These are phyloP conservation scores for Archaeoteleia sp. DNA, from an alignment of 2,888 invertebrate genomes.

Conservation along the genomic window DNA sequence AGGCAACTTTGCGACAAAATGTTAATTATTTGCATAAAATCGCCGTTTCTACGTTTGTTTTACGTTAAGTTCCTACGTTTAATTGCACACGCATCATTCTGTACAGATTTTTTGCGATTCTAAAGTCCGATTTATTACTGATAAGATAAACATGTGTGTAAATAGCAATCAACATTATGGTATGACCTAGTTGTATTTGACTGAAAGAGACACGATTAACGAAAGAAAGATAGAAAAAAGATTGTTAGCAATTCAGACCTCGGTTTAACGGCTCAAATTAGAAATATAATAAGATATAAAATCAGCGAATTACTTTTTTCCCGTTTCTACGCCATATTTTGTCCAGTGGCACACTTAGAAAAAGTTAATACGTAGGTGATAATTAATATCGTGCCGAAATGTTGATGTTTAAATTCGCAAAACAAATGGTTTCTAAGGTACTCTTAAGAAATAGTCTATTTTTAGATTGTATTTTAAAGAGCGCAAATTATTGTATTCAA, in stretches of 20 bases:
- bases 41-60: constrained; percentile 17
- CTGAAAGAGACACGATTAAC: too few relatives aligned
- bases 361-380: constrained; percentile 23
- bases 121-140: constrained; percentile 1
- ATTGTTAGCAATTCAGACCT: constrained; percentile 9
- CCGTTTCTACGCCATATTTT: constrained; percentile 6
- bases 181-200: constrained; percentile 10
- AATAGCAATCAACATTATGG: constrained; percentile 7
- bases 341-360: constrained; percentile 8
- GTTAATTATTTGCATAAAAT: constrained; percentile 14
- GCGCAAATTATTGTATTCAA: constrained; percentile 58
- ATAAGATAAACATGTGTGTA: constrained; percentile 12
- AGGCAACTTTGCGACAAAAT: constrained; percentile 12
- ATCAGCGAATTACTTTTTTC: too few relatives aligned
- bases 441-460: constrained; percentile 68
- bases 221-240: too few relatives aligned
- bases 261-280: not conserved
- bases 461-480: constrained; percentile 71
- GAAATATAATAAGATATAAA: too few relatives aligned
- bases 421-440: constrained; percentile 32
- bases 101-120: not conserved
- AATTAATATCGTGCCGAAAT: constrained; percentile 26
- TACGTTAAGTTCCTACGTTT: not conserved
- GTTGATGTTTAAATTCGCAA: constrained; percentile 33
- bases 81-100: too few relatives aligned